Evolutionary conservation across 2,797 vertebrate genomes (phyloP), one percentile per base, ranked within the genome.

Genomic region (Cygnus olor): DNA sequence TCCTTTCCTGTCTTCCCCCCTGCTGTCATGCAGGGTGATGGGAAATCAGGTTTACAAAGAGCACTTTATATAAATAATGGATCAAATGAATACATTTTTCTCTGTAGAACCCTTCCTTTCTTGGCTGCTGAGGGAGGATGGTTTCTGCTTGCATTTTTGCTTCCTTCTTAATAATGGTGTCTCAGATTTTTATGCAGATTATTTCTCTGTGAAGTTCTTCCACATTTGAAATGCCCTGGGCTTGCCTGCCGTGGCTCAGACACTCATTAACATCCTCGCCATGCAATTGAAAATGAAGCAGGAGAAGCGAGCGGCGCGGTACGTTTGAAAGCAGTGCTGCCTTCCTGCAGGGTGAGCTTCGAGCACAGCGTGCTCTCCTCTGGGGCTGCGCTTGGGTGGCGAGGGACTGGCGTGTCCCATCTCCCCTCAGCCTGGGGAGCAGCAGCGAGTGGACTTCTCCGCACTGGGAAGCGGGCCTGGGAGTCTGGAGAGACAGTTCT

Each of bases 111-210:
- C 84, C 90, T 97, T 95, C 94, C 95, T 95, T 92, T 93, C 92
- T 89, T 90, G 68, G 93, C 96, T 95, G 94, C 92, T 0, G 10
- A 87, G 88, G 90, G 79, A 95, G 88, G 92, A 92, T 89, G 94
- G 45, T 92, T 97, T 92, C 94, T 96, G 92, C 88, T 89, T 92
- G 90, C 74, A 82, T 95, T 95, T 95, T 95, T 63, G 77, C 90
- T 86, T 90, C 74, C 84, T 95, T 40, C 93, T 91, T 95, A 95
- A 96, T 95, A 97, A 94, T 95, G 94, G 96, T 1, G 20, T 78
- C 88, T 97, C 93, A 95, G 92, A 95, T 95, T 97, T 97, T 97
- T 96, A 97, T 97, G 96, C 94, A 97, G 96, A 97, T 97, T 94
- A 89, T 95, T 94, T 90, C 94, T 79, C 96, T 97, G 96, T 97